Percentiles rank a stretch among this genome's conserved stretches.
Conservation (phyloP, 2,888 invertebrate genomes). For the Lucinisca nassula region DNA sequence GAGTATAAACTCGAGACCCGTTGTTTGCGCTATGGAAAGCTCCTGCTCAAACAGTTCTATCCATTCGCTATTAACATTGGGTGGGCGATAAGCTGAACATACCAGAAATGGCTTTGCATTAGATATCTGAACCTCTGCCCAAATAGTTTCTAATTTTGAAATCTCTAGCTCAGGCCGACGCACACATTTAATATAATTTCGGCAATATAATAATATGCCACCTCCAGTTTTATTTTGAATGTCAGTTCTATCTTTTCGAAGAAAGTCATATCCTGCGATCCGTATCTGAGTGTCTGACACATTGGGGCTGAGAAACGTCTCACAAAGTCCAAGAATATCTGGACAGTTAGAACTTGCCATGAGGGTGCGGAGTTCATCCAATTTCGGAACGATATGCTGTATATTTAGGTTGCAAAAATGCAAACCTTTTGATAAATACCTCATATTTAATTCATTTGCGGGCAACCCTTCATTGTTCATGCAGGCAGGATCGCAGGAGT, state of each 20-base stretch:
- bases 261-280: background rate
- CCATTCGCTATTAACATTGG: background rate
- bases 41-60: slow-evolving; percentile 20
- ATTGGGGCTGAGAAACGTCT: background rate
- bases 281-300: background rate
- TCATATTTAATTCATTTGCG: background rate
- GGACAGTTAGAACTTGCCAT: background rate
- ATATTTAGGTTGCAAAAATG: background rate
- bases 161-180: background rate
- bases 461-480: background rate
- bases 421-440: background rate
- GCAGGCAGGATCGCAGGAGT: background rate
- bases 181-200: background rate
- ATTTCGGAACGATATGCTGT: background rate
- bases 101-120: slow-evolving; percentile 13
- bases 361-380: background rate
- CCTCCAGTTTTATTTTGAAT: slow-evolving; percentile 10
- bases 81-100: slow-evolving; percentile 19
- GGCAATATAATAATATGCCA: slow-evolving; percentile 7
- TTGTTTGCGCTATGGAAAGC: background rate
- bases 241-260: background rate
- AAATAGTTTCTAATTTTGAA: slow-evolving; percentile 6
- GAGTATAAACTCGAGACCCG: background rate
- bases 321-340: background rate
- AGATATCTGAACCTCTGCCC: slow-evolving; percentile 1